A percentile compares a stretch with the other conserved stretches of the same genome.
Evolutionary conservation across 1,140 invertebrate genomes (phyloP).

Genomic region (Anoplophora glabripennis): DNA sequence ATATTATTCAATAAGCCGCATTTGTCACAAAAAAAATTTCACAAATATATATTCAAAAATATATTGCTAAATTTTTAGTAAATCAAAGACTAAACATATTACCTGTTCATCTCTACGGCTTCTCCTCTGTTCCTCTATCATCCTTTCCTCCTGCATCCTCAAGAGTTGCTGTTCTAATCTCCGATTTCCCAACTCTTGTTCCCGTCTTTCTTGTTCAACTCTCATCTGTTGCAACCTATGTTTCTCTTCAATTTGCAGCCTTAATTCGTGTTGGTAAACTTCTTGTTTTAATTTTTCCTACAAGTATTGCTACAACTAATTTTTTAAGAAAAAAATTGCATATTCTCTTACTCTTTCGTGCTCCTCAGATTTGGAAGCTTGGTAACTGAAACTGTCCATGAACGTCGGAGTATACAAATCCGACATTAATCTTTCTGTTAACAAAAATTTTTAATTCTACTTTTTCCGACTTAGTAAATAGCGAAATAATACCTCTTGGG

Average conservation of each 20-base stretch:
- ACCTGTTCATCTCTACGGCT: conserved; percentile 36
- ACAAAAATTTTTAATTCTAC: not conserved
- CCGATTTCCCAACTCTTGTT: conserved; percentile 54
- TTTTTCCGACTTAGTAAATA: not conserved
- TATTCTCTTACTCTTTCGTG: conserved; percentile 40
- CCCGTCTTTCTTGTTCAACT: conserved; percentile 44
- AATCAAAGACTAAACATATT: too few relatives aligned
- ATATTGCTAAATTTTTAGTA: too few relatives aligned
- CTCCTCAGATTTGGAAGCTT: conserved; percentile 38
- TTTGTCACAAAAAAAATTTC: not conserved
- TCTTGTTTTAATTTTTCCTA: conserved; percentile 46
- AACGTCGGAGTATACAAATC: conserved; percentile 41
- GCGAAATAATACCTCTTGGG: conserved; percentile 47
- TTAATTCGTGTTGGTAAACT: conserved; percentile 43
- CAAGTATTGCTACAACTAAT: conserved; percentile 15
- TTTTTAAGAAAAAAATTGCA: not conserved
- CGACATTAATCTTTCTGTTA: conserved; percentile 38
- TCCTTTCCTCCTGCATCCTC: conserved; percentile 52
- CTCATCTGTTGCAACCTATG: conserved; percentile 38
- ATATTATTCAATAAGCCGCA: too few relatives aligned
- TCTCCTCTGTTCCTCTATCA: conserved; percentile 46
- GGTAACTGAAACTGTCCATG: conserved; percentile 45
- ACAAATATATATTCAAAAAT: too few relatives aligned
- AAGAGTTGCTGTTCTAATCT: conserved; percentile 55
- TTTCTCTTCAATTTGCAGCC: conserved; percentile 48